Percentiles rank a stretch among this genome's conserved stretches.
phyloP scores from a whole-genome alignment of 2,797 vertebrate genomes.

The Hephaestus fuliginosus region DNA sequence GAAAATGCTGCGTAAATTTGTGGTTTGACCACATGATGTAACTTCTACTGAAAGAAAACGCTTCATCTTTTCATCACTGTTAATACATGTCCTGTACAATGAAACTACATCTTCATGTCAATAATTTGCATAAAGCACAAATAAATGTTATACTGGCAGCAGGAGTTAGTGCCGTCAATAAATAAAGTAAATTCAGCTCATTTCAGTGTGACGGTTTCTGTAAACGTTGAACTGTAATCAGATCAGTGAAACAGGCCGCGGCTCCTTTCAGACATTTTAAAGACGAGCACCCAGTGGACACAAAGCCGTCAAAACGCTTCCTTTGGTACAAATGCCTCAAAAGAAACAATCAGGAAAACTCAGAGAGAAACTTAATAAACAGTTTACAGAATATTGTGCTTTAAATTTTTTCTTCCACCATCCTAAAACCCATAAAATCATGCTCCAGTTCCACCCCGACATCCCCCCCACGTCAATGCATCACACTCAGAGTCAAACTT shows the following conservation, averaged over 20 bases:
- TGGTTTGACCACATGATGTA: background rate
- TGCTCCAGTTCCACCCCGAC: slow-evolving; percentile 10
- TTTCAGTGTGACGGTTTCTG: background rate
- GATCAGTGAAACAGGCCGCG: slow-evolving; percentile 14
- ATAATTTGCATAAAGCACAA: background rate
- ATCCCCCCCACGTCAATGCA: background rate
- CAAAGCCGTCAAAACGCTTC: slow-evolving; percentile 31
- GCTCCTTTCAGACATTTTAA: background rate
- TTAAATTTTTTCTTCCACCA: slow-evolving; percentile 57
- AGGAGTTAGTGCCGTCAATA: background rate
- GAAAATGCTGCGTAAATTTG: background rate
- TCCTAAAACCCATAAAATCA: slow-evolving; percentile 35
- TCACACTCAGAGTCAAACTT: background rate
- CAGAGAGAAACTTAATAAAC: background rate
- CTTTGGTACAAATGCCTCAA: slow-evolving; percentile 3
- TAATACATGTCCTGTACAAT: background rate
- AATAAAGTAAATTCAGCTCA: slow-evolving; percentile 6
- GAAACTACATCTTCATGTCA: background rate
- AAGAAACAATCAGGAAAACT: slow-evolving; percentile 17
- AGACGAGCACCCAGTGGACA: slow-evolving; percentile 42
- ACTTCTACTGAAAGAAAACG: background rate
- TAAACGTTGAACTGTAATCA: background rate
- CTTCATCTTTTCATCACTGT: background rate
- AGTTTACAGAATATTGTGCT: slow-evolving; percentile 40
- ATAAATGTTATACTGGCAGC: background rate